Evolutionary conservation across 2,113 vertebrate genomes (phyloP), one percentile per base, ranked within the genome.

Genomic region (Chloebia gouldiae): DNA sequence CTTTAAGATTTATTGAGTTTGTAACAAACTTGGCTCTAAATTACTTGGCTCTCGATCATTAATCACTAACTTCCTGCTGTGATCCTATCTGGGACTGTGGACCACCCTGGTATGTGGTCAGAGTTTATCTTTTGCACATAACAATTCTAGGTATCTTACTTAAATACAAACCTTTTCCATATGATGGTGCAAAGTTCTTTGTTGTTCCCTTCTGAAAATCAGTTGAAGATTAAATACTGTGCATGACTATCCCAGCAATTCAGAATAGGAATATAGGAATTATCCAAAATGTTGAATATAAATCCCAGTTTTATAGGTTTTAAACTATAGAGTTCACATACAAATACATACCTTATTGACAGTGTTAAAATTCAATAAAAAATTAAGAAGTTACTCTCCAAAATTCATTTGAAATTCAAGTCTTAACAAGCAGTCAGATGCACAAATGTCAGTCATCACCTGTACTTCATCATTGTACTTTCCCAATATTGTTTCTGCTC

Each of bases 1-100:
- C 15, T 53, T 31, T 44, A 85, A 96, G 70, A 94, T 97, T 93
- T 94, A 97, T 92, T 68, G 54, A 86, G 51, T 93, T 87, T 90
- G 64, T 89, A 80, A 73, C 60, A 59, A 87, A 60, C 77, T 65
- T 94, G 70, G 21, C 51, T 92, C 65, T 82, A 68, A 94, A 70
- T 57, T 87, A 84, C 31, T 40, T 40, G 40, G 40, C 40, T 51
- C 25, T 51, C 30, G 35, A 39, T 77, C 71, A 94, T 96, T 96
- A 96, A 89, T 97, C 95, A 93, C 60, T 54, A 81, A 91, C 77
- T 92, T 89, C 75, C 50, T 82, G 50, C 80, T 86, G 40, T 50
- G 37, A 86, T 83, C 27, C 39, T 94, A 15, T 88, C 66, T 93
- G 82, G 61, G 54, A 70, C 28, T 70, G 23, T 76, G 64, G 64